phyloP scores from a whole-genome alignment of 2,797 vertebrate species.

The Furcifer pardalis region DNA sequence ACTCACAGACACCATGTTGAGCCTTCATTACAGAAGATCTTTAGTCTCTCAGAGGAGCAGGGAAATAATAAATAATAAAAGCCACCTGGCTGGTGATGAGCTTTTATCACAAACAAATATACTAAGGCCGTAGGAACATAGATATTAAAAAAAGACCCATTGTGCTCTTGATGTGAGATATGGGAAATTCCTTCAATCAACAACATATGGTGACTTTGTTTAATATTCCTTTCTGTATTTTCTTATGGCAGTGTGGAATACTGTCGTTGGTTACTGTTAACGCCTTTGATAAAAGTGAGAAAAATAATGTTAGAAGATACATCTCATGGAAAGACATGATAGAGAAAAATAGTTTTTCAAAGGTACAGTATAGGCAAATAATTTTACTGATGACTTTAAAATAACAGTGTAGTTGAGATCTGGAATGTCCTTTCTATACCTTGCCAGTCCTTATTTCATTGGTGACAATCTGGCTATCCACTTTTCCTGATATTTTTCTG shows the following conservation, averaged over 20 bases:
- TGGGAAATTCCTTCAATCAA: slow-evolving; percentile 7
- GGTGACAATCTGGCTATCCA: neutral
- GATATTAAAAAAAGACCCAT: slow-evolving; percentile 7
- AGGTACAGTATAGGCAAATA: neutral
- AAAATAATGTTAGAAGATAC: slow-evolving; percentile 1
- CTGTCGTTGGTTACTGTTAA: slow-evolving; percentile 5
- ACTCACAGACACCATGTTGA: neutral
- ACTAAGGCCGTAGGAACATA: slow-evolving; percentile 20
- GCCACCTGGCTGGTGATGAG: slow-evolving; percentile 8
- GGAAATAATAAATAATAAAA: slow-evolving; percentile 23
- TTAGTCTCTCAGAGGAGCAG: neutral
- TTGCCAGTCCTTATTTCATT: neutral
- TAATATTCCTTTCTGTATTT: slow-evolving; percentile 3
- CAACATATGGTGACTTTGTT: slow-evolving; percentile 23
- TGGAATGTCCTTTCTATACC: neutral
- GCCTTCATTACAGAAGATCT: neutral
- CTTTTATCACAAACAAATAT: slow-evolving; percentile 2
- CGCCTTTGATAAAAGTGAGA: neutral
- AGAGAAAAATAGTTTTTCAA: rapidly evolving
- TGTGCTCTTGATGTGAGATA: neutral
- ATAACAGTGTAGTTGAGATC: neutral
- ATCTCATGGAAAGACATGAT: neutral
- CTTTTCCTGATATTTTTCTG: neutral
- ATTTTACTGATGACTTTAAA: neutral
- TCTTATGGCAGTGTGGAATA: neutral